Evolutionary conservation across 2,113 vertebrate genomes (phyloP).

Genomic region (Malurus melanocephalus): DNA sequence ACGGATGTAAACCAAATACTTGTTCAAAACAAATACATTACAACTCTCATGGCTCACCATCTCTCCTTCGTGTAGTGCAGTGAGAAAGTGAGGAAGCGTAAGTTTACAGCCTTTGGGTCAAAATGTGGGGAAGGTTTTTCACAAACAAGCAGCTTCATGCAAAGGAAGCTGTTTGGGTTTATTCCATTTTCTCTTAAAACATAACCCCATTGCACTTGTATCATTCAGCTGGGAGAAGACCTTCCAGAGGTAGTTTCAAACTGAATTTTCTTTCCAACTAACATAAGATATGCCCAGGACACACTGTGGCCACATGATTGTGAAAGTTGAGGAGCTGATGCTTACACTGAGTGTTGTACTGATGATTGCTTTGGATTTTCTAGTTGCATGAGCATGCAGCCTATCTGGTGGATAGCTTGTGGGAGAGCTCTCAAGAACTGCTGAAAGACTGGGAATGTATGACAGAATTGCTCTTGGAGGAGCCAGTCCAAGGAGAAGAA

Average conservation of each 20-base stretch:
- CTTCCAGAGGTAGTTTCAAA: not conserved
- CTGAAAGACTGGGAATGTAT: constrained; percentile 99
- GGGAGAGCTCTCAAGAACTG: constrained; percentile 98
- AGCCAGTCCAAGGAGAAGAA: constrained; percentile 96
- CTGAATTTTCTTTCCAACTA: not conserved
- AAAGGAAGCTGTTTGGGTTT: not conserved
- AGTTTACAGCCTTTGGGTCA: not conserved
- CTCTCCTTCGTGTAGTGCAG: not conserved
- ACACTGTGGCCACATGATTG: not conserved
- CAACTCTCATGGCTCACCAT: not conserved
- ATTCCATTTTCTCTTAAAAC: not conserved
- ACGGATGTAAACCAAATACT: not conserved
- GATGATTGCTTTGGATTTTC: constrained; percentile 59
- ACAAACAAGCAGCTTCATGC: not conserved
- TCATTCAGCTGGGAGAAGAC: not conserved
- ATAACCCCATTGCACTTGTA: not conserved
- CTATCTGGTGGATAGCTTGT: constrained; percentile 96
- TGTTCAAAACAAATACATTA: not conserved
- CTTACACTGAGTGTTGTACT: not conserved
- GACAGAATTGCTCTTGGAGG: constrained; percentile 94
- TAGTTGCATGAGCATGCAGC: constrained; percentile 97
- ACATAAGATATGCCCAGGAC: not conserved
- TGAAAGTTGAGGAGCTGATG: not conserved
- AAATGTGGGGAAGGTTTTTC: not conserved
- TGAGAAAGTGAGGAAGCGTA: not conserved